phyloP scores from a whole-genome alignment of 2,888 invertebrate genomes.

The Microplitis deprimator region DNA sequence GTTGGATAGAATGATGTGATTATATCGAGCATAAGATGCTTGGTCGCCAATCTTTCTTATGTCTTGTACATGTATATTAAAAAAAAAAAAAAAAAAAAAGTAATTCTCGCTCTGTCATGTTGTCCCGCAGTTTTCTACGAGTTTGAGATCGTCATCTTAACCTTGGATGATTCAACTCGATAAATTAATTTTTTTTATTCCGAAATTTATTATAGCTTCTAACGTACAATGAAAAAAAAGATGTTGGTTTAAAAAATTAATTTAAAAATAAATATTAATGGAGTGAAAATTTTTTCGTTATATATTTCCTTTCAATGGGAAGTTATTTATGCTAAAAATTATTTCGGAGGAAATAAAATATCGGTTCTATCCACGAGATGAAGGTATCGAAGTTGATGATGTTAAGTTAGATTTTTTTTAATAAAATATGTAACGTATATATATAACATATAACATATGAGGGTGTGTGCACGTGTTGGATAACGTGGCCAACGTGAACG shows the following conservation, averaged over 20 bases:
- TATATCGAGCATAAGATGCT: neutral
- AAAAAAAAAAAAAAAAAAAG: neutral
- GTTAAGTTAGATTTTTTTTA: neutral
- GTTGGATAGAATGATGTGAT: slow-evolving; percentile 16
- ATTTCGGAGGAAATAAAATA: neutral
- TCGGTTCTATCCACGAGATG: neutral
- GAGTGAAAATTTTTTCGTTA: neutral
- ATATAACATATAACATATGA: slow-evolving; percentile 7
- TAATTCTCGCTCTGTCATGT: neutral
- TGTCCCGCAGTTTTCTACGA: neutral
- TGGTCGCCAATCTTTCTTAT: neutral
- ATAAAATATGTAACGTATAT: neutral
- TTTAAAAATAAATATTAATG: neutral
- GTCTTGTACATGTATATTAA: neutral
- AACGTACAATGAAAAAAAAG: neutral
- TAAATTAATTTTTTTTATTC: neutral
- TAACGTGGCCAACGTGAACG: slow-evolving; percentile 26
- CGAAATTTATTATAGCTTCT: neutral
- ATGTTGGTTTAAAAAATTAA: neutral
- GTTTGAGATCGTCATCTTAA: slow-evolving; percentile 4
- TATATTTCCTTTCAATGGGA: neutral
- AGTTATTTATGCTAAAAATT: neutral
- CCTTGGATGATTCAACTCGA: slow-evolving; percentile 15
- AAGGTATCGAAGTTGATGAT: neutral
- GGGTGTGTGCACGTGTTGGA: slow-evolving; percentile 33